A percentile compares a stretch with the other conserved stretches of the same genome.
Conservation (phyloP, 2,888 invertebrate genomes). For the Stenurella melanura region DNA sequence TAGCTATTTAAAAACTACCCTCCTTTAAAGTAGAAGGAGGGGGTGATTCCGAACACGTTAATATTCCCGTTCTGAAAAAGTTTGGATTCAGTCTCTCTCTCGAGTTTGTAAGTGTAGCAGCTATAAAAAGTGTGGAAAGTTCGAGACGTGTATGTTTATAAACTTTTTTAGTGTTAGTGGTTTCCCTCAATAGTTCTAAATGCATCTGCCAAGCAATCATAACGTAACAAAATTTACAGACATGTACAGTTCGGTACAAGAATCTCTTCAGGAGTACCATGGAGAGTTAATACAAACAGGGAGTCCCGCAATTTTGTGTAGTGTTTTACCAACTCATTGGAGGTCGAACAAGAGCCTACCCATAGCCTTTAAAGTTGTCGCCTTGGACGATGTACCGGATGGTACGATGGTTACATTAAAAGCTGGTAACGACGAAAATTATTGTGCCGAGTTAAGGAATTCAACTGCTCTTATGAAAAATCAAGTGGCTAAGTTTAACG, state of each 20-base stretch:
- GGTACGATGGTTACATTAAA: conserved; percentile 95
- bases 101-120: conserved; percentile 50
- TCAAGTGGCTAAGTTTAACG: conserved; percentile 98
- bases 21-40: conserved; percentile 70
- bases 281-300: conserved; percentile 96
- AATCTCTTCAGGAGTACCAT: conserved; percentile 90
- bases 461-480: conserved; percentile 97
- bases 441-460: conserved; percentile 95
- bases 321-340: conserved; percentile 96
- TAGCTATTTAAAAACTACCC: conserved; percentile 75
- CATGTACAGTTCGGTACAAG: conserved; percentile 84
- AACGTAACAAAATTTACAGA: conserved; percentile 82
- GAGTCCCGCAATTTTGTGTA: conserved; percentile 96
- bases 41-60: conserved; percentile 65
- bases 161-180: conserved; percentile 47
- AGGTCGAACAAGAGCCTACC: conserved; percentile 98
- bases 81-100: conserved; percentile 63
- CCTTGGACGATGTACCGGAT: conserved; percentile 94
- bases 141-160: conserved; percentile 47
- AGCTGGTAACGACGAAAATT: conserved; percentile 99
- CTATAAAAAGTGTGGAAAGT: conserved; percentile 33
- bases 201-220: conserved; percentile 79
- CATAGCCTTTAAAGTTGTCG: conserved; percentile 96
- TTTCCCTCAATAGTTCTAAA: conserved; percentile 61
- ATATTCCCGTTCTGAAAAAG: conserved; percentile 72